phyloP scores from a whole-genome alignment of 2,113 vertebrate species.

The Panthera leo region DNA sequence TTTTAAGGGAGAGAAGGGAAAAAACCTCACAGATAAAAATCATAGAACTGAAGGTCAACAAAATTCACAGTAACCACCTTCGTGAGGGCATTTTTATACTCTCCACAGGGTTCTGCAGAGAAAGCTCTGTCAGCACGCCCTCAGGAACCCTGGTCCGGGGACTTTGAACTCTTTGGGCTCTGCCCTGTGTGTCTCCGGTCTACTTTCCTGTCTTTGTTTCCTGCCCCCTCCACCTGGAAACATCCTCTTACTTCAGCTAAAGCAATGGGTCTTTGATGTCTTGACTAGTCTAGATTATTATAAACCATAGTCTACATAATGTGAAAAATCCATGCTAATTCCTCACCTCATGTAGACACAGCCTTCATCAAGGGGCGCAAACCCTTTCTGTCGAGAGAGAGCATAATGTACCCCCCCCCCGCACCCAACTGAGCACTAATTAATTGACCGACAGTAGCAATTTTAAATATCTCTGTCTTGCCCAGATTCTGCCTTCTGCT shows the following conservation, averaged over 20 bases:
- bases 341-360: not conserved
- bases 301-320: not conserved
- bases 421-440: not conserved
- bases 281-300: not conserved
- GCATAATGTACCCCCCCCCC: not conserved
- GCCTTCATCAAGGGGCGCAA: not conserved
- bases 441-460: not conserved
- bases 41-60: not conserved
- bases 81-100: not conserved
- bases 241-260: not conserved
- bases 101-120: not conserved
- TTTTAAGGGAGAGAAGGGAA: not conserved
- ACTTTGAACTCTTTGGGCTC: not conserved
- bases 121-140: rapidly evolving
- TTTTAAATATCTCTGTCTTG: not conserved
- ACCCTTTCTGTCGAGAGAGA: not conserved
- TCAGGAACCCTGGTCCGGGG: not conserved
- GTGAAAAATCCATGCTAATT: not conserved
- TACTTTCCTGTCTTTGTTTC: not conserved
- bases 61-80: not conserved
- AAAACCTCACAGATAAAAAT: not conserved
- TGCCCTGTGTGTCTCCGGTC: not conserved
- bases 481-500: not conserved
- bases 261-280: not conserved
- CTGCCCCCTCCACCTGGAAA: not conserved